Base-by-base conservation (phyloP, 2,888 invertebrate species). In the Tetragonisca angustula region DNA sequence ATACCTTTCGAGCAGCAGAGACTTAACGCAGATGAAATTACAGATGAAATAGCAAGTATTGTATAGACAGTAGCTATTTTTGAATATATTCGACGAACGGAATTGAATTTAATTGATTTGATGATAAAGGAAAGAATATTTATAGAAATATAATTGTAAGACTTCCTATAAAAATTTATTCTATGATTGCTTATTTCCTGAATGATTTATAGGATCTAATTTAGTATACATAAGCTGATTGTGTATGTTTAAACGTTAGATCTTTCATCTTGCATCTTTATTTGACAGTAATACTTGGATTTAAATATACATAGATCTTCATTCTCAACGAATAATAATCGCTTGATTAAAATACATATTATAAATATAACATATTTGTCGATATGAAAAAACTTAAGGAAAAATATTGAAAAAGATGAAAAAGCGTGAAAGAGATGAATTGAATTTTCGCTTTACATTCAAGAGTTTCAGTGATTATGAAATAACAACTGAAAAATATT, bases 291-390 rank as follows among this genome's bases (percentile, higher is more conserved):
- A 62, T 27, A n/a, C n/a, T 27, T 59, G 19, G 27, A 54, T 62
- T 54, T 49, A 61, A 79, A 72, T 67, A 54, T 49, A 27, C 24
- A 17, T 67, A 19, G 49, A 67, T 67, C 24, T 24, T 5, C 21
- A 36, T n/a, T n/a, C 11, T 13, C 4, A n/a, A 0, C 13, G 52
- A 21, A 52, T 15, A 15, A 27, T 52, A 32, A 3, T 21, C 11
- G 4, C 19, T n/a, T 9, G 24, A 9, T 19, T 49, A 3, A 54
- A 36, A 32, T 70, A 19, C 27, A 21, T 21, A 19, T 6, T 5
- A 4, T 5, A 17, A 43, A 2, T 19, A 59, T 70, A 56, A n/a
- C 43, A 56, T 56, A 56, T 56, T 56, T 24, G n/a, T n/a, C 21
- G 27, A 17, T 27, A 19, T 21, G 15, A 5, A 17, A 54, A 24